Evolutionary conservation across 2,888 invertebrate genomes (phyloP).

Genomic region (Rhyacophila evoluta): DNA sequence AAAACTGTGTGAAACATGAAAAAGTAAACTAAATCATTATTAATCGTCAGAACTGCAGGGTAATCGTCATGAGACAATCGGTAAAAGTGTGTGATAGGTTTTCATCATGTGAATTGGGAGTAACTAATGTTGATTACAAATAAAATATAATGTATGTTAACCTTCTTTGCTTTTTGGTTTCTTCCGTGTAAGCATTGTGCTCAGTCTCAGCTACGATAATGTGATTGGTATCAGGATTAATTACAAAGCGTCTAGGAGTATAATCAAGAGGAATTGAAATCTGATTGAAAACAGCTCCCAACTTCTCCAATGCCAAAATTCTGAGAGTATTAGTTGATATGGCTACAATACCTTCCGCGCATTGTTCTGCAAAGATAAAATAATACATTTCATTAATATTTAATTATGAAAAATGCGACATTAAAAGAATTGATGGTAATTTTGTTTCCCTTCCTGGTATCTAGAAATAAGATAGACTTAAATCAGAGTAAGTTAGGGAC

Average conservation of each 20-base stretch:
- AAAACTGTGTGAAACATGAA: background rate
- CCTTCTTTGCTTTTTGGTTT: constrained; percentile 90
- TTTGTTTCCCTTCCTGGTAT: constrained; percentile 47
- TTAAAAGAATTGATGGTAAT: background rate
- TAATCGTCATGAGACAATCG: constrained; percentile 47
- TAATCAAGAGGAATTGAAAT: constrained; percentile 92
- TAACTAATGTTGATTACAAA: background rate
- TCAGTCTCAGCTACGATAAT: constrained; percentile 96
- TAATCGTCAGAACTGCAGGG: constrained; percentile 54
- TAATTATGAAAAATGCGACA: background rate
- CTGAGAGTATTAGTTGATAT: constrained; percentile 97
- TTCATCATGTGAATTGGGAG: constrained; percentile 63
- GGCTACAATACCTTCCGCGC: constrained; percentile 99
- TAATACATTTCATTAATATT: constrained; percentile 59
- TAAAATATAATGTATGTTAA: constrained; percentile 56
- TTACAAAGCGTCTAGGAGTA: constrained; percentile 94
- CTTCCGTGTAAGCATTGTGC: constrained; percentile 98
- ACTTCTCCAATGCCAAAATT: constrained; percentile 97
- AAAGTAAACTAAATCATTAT: background rate
- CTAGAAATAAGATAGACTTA: constrained; percentile 37
- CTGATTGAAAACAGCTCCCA: constrained; percentile 99
- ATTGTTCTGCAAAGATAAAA: constrained; percentile 79
- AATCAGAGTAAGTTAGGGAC: constrained; percentile 45
- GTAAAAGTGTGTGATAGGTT: constrained; percentile 60
- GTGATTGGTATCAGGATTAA: constrained; percentile 91